Conservation (phyloP, 1,140 invertebrate genomes). For the Cydia splendana region DNA sequence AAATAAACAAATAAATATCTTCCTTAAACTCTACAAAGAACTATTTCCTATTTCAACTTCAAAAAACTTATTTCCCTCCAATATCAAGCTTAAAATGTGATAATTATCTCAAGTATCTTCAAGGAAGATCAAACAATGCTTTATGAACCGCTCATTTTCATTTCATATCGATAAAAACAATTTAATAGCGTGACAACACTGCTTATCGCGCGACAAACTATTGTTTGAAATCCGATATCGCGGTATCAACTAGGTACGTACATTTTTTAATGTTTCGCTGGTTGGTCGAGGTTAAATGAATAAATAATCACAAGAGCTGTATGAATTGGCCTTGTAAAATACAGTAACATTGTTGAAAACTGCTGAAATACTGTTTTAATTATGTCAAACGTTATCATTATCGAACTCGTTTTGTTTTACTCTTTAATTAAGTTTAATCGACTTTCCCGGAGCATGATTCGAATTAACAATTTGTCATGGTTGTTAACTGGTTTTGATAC, state of each 20-base stretch:
- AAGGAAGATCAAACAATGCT: background rate
- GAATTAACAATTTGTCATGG: no score
- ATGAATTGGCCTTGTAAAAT: background rate
- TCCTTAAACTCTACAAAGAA: no score
- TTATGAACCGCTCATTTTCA: background rate
- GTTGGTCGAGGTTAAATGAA: constrained; percentile 9
- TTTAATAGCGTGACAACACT: constrained; percentile 25
- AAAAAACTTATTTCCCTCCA: background rate
- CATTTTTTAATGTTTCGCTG: constrained; percentile 7
- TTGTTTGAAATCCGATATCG: constrained; percentile 23
- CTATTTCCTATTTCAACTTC: background rate
- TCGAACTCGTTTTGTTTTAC: background rate
- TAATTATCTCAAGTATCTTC: background rate
- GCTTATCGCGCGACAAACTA: constrained; percentile 5
- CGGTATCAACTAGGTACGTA: background rate
- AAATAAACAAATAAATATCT: no score
- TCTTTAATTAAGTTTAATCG: background rate
- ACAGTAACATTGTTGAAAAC: background rate
- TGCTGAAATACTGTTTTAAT: background rate
- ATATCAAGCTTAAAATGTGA: background rate
- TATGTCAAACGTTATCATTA: background rate
- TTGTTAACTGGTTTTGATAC: no score
- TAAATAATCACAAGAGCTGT: constrained; percentile 2
- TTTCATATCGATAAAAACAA: constrained; percentile 17
- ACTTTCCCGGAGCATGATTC: no score